phyloP scores from a whole-genome alignment of 2,888 invertebrate genomes.

The Busseola fusca region DNA sequence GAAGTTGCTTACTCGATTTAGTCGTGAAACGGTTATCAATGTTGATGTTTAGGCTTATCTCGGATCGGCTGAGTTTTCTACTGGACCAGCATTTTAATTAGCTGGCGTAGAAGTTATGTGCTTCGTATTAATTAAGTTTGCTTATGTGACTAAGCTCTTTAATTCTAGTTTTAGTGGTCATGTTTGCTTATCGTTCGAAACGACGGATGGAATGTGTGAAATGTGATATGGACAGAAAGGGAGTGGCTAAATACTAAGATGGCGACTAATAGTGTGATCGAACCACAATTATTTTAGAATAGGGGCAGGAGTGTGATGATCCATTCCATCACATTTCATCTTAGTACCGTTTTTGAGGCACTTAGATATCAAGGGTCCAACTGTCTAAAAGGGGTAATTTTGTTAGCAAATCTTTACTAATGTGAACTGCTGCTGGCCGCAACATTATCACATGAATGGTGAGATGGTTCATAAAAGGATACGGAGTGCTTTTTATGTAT shows the following conservation, averaged over 20 bases:
- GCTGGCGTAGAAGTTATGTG: slow-evolving; percentile 7
- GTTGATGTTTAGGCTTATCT: slow-evolving; percentile 42
- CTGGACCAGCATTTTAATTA: slow-evolving; percentile 50
- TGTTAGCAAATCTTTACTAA: not conserved
- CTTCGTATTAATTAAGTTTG: slow-evolving; percentile 30
- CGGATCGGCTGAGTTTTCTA: slow-evolving; percentile 36
- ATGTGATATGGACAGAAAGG: not conserved
- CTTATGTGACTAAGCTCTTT: slow-evolving; percentile 15
- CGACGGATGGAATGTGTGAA: not conserved
- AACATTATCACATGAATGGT: not conserved
- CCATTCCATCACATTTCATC: too few relatives aligned
- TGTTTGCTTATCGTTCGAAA: not conserved
- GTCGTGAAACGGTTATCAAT: slow-evolving; percentile 27
- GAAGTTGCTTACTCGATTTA: slow-evolving; percentile 2
- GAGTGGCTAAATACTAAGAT: not conserved
- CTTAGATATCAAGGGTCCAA: not conserved
- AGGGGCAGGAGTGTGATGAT: too few relatives aligned
- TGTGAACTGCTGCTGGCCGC: not conserved
- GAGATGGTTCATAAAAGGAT: not conserved
- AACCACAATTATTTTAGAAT: not conserved
- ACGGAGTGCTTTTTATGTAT: not conserved
- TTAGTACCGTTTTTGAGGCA: not conserved
- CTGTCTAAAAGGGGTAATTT: not conserved
- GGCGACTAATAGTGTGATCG: not conserved
- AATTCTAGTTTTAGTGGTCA: slow-evolving; percentile 1